Percentiles rank a stretch among this genome's conserved stretches.
These are phyloP conservation scores for Marronus borbonicus DNA, from an alignment of 2,888 invertebrate genomes.

Conservation along the genomic window DNA sequence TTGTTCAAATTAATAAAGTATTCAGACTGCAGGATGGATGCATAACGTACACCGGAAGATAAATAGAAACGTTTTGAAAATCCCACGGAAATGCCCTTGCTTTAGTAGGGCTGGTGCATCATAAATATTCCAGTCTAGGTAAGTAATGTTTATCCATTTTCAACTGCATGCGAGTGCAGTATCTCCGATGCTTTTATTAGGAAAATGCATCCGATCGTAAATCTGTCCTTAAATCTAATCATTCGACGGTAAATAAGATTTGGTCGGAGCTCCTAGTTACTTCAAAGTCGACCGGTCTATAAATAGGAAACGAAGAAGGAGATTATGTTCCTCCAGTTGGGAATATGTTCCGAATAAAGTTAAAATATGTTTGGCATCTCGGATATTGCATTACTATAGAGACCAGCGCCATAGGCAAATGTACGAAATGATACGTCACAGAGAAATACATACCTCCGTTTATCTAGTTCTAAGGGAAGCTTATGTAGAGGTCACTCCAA, in stretches of 20 bases:
- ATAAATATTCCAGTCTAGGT: not conserved
- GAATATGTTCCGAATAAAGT: conserved; percentile 30
- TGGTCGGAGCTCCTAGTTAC: conserved; percentile 1
- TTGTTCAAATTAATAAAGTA: not conserved
- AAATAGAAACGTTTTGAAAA: not conserved
- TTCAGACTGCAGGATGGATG: not conserved
- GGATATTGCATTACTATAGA: conserved; percentile 24
- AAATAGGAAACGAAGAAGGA: conserved; percentile 8
- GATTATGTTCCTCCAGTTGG: conserved; percentile 16
- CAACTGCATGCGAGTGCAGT: not conserved
- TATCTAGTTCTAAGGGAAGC: not conserved
- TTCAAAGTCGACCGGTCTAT: conserved; percentile 13
- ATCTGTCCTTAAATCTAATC: conserved; percentile 32
- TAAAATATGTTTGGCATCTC: conserved; percentile 30
- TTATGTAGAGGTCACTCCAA: not conserved
- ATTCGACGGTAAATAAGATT: conserved; percentile 33
- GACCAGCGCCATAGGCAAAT: not conserved
- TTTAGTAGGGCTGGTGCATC: too few species aligned
- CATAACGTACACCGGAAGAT: not conserved
- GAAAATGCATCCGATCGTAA: conserved; percentile 29
- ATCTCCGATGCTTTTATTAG: conserved; percentile 13
- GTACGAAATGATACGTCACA: not conserved
- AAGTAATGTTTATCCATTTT: conserved; percentile 22
- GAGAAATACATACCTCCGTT: not conserved
- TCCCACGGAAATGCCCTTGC: not conserved